Percentiles rank a stretch among this genome's conserved stretches.
Conservation (phyloP, 2,888 invertebrate species). For the Chloroclystis v-ata region DNA sequence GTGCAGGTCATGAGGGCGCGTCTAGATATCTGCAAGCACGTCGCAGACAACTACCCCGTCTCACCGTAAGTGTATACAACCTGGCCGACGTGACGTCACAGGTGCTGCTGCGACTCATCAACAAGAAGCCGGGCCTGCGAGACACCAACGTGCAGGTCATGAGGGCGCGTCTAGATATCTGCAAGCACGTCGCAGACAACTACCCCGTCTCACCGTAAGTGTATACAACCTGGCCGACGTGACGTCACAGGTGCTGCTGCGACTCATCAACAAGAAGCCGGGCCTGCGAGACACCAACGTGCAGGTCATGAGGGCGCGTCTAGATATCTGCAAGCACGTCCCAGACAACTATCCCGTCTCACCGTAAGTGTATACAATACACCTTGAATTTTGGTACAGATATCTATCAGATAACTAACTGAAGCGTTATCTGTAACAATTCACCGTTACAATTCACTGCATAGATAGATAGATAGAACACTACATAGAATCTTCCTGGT, state of each 20-base stretch:
- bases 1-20: slow-evolving; percentile 93
- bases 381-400: no score
- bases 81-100: background rate
- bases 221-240: background rate
- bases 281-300: slow-evolving; percentile 94
- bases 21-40: slow-evolving; percentile 86
- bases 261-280: slow-evolving; percentile 87
- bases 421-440: no score
- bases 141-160: slow-evolving; percentile 97
- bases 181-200: slow-evolving; percentile 87
- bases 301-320: slow-evolving; percentile 90
- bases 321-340: slow-evolving; percentile 87
- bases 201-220: slow-evolving; percentile 82
- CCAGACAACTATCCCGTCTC: slow-evolving; percentile 87
- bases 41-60: slow-evolving; percentile 86
- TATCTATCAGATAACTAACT: no score
- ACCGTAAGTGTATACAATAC: slow-evolving; percentile 76
- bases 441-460: no score
- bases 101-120: slow-evolving; percentile 83
- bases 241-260: slow-evolving; percentile 76
- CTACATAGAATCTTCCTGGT: no score
- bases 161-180: slow-evolving; percentile 87
- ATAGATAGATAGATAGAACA: no score
- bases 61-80: slow-evolving; percentile 80
- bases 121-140: slow-evolving; percentile 90